Base-by-base conservation (phyloP, 2,888 invertebrate genomes). In the Leptopilina myrica region DNA sequence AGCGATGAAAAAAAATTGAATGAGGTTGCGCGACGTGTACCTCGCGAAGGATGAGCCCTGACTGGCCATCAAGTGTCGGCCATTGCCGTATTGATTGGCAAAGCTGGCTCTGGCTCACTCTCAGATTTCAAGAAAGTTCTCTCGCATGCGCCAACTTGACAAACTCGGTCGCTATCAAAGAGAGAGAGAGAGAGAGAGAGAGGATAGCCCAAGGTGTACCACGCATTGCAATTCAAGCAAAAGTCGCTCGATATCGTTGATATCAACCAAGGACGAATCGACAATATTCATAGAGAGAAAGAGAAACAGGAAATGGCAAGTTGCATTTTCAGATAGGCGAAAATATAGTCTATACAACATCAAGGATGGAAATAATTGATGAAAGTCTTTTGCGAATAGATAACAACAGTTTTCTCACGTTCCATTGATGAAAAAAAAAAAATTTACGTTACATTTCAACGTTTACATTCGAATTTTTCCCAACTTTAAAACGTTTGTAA, bases 81-180 rank as follows among this genome's bases (percentile, higher is more conserved):
- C 90, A 90, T 90, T 89, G 89, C 87, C 88, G 90, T 91, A 91
- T 91, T 91, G 91, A 91, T 91, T 90, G 82, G 83, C 65, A 82
- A 79, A 81, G 82, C 83, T 81, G 59, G n/a, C 62, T 53, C 59
- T 81, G 59, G n/a, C 62, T 53, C 59, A 43, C 65, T 66, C 33
- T 65, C 49, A 64, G 26, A 46, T 66, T 26, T 66, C 40, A 64
- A 49, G 77, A 64, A 77, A 77, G 77, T 64, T 64, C 20, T 15
- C 12, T 64, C 77, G 77, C 53, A 40, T 77, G 65, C 64, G 64
- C 77, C 43, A 77, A 73, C 69, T 33, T 56, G 26, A n/a, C 49
- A 46, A 62, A 76, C 64, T 76, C 62, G 76, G 76, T 76, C 64
- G 76, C 76, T 62, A 20, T 14, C 15, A 76, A 46, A 64, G 11